These are phyloP conservation scores for Teleogryllus occipitalis DNA, from an alignment of 1,140 invertebrate species.

Conservation along the genomic window DNA sequence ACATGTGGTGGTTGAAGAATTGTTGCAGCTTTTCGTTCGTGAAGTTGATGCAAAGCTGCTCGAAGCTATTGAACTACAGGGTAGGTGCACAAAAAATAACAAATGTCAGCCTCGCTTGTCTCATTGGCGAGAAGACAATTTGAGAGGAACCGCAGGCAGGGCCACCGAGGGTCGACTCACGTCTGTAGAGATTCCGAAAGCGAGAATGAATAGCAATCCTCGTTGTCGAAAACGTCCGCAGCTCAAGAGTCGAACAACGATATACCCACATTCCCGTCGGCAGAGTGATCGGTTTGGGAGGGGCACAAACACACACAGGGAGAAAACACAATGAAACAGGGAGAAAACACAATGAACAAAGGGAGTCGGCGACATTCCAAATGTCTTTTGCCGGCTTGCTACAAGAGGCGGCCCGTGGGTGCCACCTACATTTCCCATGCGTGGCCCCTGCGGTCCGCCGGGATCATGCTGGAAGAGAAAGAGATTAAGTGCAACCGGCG, in stretches of 20 bases:
- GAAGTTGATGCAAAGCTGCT: conserved; percentile 86
- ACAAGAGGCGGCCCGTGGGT: neutral
- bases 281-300: too few relatives aligned
- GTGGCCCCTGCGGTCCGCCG: neutral
- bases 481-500: neutral
- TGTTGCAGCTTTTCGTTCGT: conserved; percentile 96
- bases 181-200: too few relatives aligned
- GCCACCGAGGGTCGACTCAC: too few relatives aligned
- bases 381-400: neutral
- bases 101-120: neutral
- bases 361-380: neutral
- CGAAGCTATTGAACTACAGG: conserved; percentile 43
- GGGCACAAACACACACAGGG: too few relatives aligned
- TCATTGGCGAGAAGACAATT: neutral
- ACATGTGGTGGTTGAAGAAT: conserved; percentile 98
- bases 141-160: too few relatives aligned
- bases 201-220: too few relatives aligned
- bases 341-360: too few relatives aligned
- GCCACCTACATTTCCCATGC: neutral
- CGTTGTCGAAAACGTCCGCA: too few relatives aligned
- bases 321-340: too few relatives aligned
- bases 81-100: neutral
- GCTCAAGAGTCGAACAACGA: too few relatives aligned
- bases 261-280: too few relatives aligned
- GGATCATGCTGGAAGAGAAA: neutral